A percentile compares a stretch with the other conserved stretches of the same genome.
Conservation (phyloP, 2,888 invertebrate species). For the Nudaria mundana region DNA sequence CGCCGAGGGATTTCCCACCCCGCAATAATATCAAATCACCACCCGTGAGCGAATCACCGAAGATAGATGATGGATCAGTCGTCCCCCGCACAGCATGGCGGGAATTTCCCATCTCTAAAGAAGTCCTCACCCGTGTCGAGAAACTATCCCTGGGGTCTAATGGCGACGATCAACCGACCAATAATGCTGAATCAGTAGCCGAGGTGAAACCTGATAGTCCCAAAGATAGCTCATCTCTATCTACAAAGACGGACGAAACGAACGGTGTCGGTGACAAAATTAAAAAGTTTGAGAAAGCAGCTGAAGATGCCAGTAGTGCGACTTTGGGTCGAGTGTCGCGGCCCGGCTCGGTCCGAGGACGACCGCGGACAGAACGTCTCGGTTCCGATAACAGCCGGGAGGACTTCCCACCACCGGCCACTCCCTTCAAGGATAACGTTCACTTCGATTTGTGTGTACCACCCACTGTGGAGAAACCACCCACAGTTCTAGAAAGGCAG, state of each 20-base stretch:
- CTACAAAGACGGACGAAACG: slow-evolving; percentile 46
- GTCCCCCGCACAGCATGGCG: slow-evolving; percentile 31
- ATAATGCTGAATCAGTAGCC: slow-evolving; percentile 5
- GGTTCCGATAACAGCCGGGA: slow-evolving; percentile 48
- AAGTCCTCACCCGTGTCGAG: slow-evolving; percentile 30
- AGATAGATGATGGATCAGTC: slow-evolving; percentile 27
- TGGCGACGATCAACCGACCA: slow-evolving; percentile 9
- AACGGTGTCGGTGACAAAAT: slow-evolving; percentile 77
- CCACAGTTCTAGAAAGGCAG: slow-evolving; percentile 42
- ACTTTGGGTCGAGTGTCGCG: slow-evolving; percentile 52
- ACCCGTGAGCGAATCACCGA: slow-evolving; percentile 12
- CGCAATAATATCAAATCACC: neutral
- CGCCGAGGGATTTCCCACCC: too few relatives aligned
- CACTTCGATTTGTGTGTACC: slow-evolving; percentile 46
- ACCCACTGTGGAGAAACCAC: slow-evolving; percentile 14
- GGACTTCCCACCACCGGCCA: slow-evolving; percentile 59
- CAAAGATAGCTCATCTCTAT: slow-evolving; percentile 1
- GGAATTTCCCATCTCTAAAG: slow-evolving; percentile 39
- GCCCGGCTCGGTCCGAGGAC: slow-evolving; percentile 58
- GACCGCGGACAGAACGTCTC: slow-evolving; percentile 27
- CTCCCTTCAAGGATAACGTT: slow-evolving; percentile 59
- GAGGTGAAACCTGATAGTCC: neutral
- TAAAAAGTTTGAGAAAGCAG: slow-evolving; percentile 72
- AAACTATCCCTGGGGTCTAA: slow-evolving; percentile 19
- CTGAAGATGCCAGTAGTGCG: slow-evolving; percentile 59